Base-by-base conservation (phyloP, 1,140 invertebrate species). In the Gonatopus flavifemur region DNA sequence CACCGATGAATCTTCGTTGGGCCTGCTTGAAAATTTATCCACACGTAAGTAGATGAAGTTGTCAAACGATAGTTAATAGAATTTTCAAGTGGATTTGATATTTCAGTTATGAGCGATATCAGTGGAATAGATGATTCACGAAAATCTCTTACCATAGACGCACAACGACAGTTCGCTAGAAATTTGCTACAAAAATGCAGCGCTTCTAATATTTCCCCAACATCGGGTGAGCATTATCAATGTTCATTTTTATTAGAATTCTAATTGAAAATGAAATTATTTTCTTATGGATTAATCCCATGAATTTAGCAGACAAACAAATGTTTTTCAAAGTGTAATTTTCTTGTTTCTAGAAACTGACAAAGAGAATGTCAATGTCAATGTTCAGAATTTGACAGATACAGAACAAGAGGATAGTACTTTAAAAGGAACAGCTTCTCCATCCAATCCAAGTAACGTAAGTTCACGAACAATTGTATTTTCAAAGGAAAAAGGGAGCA, bases 11-110 rank as follows among this genome's bases (percentile, higher is more conserved):
- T 63, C 59, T 0, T 71, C 67, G 0, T 50, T 72, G 15, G 69
- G 67, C 25, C 57, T 72, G 28, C 42, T 72, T 30, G 43, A 63
- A 7, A 67, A 67, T 30, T 57, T 70, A 43, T 65, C 66, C 41
- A 55, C 59, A n/a, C 52, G 66, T 69, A 41, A 67, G 51, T 49
- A n/a, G n/a, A n/a, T n/a, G n/a, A n/a, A n/a, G n/a, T n/a, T n/a
- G n/a, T n/a, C n/a, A n/a, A n/a, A n/a, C n/a, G n/a, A 18, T 50
- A 19, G 9, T 13, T 20, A n/a, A 15, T 52, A 18, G 47, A 16
- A 32, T n/a, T 54, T 30, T 33, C 7, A 28, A 44, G 18, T 25
- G n/a, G n/a, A 25, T 37, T 28, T 44, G 46, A 3, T 30, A n/a
- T 43, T 18, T 9, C 42, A 60, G 49, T 44, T 33, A 52, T 49